A percentile compares a stretch with the other conserved stretches of the same genome.
These are phyloP conservation scores for Drosophila equinoxialis DNA, from an alignment of 1,140 invertebrate species.

Conservation along the genomic window DNA sequence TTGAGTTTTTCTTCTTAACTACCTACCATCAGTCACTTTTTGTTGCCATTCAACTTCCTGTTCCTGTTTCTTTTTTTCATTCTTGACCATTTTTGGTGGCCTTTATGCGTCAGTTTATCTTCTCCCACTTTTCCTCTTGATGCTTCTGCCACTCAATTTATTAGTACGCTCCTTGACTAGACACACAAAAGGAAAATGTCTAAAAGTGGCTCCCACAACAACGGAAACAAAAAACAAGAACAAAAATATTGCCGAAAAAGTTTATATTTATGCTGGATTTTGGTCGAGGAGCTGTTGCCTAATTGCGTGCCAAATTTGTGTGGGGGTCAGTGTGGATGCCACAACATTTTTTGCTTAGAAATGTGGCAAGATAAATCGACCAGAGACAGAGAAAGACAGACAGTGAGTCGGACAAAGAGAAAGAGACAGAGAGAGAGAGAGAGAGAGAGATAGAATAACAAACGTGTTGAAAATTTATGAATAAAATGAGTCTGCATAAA, in stretches of 20 bases:
- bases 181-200: conserved; percentile 15
- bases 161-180: conserved; percentile 29
- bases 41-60: too few species aligned
- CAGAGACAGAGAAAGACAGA: conserved; percentile 8
- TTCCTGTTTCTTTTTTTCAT: neutral
- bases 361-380: conserved; percentile 75
- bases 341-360: conserved; percentile 66
- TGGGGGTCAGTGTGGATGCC: conserved; percentile 50
- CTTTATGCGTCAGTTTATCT: conserved; percentile 13
- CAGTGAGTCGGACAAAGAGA: conserved; percentile 3
- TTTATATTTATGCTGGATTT: conserved; percentile 64
- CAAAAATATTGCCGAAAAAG: conserved; percentile 34
- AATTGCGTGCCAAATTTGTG: conserved; percentile 78
- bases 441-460: conserved; percentile 23
- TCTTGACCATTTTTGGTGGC: conserved; percentile 1
- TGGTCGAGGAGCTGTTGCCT: conserved; percentile 39
- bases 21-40: conserved; percentile 4
- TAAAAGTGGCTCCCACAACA: conserved; percentile 40
- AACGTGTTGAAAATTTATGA: conserved; percentile 77
- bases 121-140: conserved; percentile 8
- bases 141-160: conserved; percentile 45
- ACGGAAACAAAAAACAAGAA: conserved; percentile 24
- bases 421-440: conserved; percentile 9
- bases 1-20: neutral
- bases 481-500: conserved; percentile 78